phyloP scores from a whole-genome alignment of 64 coral and sea anemone species.

The Trachythela sp. region DNA sequence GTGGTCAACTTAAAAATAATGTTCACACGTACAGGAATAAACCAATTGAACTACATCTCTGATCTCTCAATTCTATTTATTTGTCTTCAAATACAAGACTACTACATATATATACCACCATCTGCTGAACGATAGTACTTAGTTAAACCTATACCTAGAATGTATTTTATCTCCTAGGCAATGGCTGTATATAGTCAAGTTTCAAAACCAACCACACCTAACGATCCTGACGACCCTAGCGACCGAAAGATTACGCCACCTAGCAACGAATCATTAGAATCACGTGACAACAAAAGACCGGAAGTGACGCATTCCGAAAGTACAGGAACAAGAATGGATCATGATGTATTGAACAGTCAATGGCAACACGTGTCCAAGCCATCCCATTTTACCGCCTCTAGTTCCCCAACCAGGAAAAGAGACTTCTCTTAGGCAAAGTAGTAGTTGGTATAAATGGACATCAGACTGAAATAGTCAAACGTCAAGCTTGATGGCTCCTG shows the following conservation, averaged over 20 bases:
- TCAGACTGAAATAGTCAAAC: not conserved
- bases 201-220: not conserved
- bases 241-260: not conserved
- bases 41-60: too few species aligned
- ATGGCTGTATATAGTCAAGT: constrained; percentile 67
- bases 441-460: not conserved
- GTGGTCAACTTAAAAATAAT: too few species aligned
- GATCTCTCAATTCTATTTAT: too few species aligned
- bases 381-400: constrained; percentile 56
- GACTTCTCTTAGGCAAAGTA: constrained; percentile 20
- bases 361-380: not conserved
- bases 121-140: too few species aligned
- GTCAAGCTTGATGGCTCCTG: too few species aligned
- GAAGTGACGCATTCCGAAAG: not conserved
- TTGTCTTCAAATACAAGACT: too few species aligned
- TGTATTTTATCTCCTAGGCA: constrained; percentile 18
- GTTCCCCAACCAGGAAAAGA: constrained; percentile 52
- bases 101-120: constrained; percentile 30
- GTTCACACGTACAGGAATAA: too few species aligned
- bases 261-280: not conserved
- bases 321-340: constrained; percentile 23
- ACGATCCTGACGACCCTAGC: constrained; percentile 13
- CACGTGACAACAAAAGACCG: not conserved
- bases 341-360: not conserved
- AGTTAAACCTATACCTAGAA: too few species aligned